A percentile compares a stretch with the other conserved stretches of the same genome.
phyloP scores from a whole-genome alignment of 2,888 invertebrate genomes.

The Ophion costatus region DNA sequence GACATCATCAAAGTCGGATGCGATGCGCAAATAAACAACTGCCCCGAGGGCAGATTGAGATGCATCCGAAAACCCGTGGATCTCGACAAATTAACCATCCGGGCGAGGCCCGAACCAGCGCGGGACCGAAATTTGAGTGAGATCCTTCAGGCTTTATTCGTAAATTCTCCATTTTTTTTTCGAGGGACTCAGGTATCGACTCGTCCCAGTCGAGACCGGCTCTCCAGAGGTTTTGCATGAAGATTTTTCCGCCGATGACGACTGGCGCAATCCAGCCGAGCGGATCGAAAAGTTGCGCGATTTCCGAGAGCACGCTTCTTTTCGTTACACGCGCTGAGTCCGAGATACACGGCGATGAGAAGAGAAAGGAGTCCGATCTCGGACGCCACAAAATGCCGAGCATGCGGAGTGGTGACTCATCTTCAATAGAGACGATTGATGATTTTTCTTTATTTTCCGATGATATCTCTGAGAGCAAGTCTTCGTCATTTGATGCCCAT shows the following conservation, averaged over 20 bases:
- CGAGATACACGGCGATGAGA: background rate
- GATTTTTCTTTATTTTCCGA: background rate
- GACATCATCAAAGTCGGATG: no score
- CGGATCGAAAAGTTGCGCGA: constrained; percentile 58
- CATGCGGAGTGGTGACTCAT: constrained; percentile 21
- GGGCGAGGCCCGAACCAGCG: background rate
- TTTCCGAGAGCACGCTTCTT: constrained; percentile 41
- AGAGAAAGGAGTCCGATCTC: constrained; percentile 44
- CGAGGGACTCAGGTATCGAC: background rate
- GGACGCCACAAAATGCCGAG: constrained; percentile 56
- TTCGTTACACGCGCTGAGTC: constrained; percentile 31
- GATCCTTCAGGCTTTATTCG: no score
- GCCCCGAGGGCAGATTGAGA: no score
- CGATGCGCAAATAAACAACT: no score
- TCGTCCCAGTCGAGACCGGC: constrained; percentile 49
- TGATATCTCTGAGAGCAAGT: constrained; percentile 12
- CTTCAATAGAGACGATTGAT: background rate
- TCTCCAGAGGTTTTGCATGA: constrained; percentile 55
- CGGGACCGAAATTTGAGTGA: background rate
- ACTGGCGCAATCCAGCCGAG: constrained; percentile 61
- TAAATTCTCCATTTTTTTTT: no score
- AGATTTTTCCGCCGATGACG: constrained; percentile 53
- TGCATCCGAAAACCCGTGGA: no score
- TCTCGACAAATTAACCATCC: no score
- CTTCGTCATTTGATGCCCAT: constrained; percentile 47